phyloP scores from a whole-genome alignment of 2,888 invertebrate species.

The Dendrolimus pini region DNA sequence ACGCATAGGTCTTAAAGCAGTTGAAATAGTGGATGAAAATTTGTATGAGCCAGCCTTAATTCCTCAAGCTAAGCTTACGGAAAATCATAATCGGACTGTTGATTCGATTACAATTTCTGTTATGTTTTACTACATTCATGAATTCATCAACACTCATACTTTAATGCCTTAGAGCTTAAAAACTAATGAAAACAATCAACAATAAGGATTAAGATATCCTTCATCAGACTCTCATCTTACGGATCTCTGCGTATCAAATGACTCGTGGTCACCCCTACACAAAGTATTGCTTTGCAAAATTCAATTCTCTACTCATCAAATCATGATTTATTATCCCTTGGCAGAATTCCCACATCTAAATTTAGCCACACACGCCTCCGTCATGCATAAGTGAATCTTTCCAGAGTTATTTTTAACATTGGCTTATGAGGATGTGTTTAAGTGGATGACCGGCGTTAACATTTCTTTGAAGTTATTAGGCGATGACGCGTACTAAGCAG shows the following conservation, averaged over 20 bases:
- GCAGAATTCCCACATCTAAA: constrained; percentile 25
- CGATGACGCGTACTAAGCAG: constrained; percentile 4
- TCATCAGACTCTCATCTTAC: too few relatives aligned
- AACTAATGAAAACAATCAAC: too few relatives aligned
- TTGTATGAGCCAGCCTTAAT: too few relatives aligned
- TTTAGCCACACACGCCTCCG: constrained; percentile 31
- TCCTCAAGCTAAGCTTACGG: too few relatives aligned
- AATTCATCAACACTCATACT: too few relatives aligned
- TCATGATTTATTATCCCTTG: constrained; percentile 17
- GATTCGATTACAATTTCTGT: too few relatives aligned
- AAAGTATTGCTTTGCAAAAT: neutral
- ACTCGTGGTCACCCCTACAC: neutral
- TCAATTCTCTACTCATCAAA: neutral
- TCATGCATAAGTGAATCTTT: constrained; percentile 26
- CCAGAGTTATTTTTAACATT: constrained; percentile 32
- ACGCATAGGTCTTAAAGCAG: too few relatives aligned
- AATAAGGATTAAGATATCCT: too few relatives aligned
- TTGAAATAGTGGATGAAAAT: too few relatives aligned
- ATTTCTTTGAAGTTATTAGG: neutral
- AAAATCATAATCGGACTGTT: too few relatives aligned
- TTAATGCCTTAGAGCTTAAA: too few relatives aligned
- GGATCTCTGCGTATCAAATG: neutral
- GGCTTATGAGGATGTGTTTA: constrained; percentile 36
- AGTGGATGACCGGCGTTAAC: constrained; percentile 14
- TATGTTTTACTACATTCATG: too few relatives aligned